Evolutionary conservation across 2,113 vertebrate species (phyloP).

Genomic region (Arothron firmamentum): DNA sequence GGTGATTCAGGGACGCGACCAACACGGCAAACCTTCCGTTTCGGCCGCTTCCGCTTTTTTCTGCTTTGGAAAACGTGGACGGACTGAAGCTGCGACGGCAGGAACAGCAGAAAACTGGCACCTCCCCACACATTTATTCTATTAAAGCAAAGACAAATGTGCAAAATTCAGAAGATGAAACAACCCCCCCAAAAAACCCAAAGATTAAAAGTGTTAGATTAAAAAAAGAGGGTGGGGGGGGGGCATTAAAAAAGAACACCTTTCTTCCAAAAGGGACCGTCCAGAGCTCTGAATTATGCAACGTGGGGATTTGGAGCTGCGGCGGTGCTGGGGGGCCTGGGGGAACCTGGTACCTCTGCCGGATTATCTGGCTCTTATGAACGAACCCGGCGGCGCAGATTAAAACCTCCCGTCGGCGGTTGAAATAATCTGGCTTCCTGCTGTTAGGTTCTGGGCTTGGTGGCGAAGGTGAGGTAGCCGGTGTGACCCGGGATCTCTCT

Average conservation of each 20-base stretch:
- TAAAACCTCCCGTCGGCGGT: not conserved
- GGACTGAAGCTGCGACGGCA: not conserved
- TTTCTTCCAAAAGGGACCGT: constrained; percentile 26
- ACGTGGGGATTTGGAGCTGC: constrained; percentile 30
- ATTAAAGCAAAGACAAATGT: constrained; percentile 26
- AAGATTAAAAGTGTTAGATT: not conserved
- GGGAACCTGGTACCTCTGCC: constrained; percentile 12
- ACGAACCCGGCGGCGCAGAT: constrained; percentile 16
- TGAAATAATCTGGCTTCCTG: not conserved
- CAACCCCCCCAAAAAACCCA: not conserved
- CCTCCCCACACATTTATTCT: constrained; percentile 32
- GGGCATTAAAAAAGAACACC: constrained; percentile 18
- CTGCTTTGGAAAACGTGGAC: too few species aligned
- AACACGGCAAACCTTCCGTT: too few species aligned
- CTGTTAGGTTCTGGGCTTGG: constrained; percentile 81
- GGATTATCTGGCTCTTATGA: constrained; percentile 29
- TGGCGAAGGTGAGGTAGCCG: constrained; percentile 95
- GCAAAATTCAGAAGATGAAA: not conserved
- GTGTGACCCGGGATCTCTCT: constrained; percentile 92
- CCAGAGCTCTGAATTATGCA: constrained; percentile 24
- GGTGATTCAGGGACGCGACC: not conserved
- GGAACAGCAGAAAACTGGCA: not conserved
- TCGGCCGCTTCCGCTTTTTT: too few species aligned
- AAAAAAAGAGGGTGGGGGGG: not conserved
- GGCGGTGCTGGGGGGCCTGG: constrained; percentile 3